Conservation (phyloP, 2,113 vertebrate genomes). For the Anhinga anhinga region DNA sequence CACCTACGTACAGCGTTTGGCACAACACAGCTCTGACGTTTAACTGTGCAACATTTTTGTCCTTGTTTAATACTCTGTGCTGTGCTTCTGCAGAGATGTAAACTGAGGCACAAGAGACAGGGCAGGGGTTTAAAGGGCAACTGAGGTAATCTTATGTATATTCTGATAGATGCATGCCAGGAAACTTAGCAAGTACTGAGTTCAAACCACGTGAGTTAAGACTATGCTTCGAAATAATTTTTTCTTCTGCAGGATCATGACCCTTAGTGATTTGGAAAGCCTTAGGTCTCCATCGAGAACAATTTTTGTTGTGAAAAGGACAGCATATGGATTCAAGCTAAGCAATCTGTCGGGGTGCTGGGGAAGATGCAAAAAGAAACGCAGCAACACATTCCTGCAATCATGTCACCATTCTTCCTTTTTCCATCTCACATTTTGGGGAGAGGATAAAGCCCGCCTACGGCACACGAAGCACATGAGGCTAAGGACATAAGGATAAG, state of each 20-base stretch:
- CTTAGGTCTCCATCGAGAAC: not conserved
- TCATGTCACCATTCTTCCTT: slow-evolving; percentile 4
- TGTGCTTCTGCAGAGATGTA: not conserved
- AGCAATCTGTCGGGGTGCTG: not conserved
- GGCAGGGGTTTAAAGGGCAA: not conserved
- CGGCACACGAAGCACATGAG: not conserved
- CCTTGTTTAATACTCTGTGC: not conserved
- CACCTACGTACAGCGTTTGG: not conserved
- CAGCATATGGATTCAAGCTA: slow-evolving; percentile 16
- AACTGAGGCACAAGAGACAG: not conserved
- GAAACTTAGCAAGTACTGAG: not conserved
- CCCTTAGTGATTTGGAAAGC: not conserved
- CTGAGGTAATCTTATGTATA: not conserved
- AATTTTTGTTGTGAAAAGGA: not conserved
- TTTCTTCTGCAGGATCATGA: not conserved
- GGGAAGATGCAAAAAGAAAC: slow-evolving; percentile 7
- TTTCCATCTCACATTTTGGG: slow-evolving; percentile 7
- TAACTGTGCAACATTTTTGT: not conserved
- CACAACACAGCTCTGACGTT: not conserved
- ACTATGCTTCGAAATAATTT: not conserved
- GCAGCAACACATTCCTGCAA: slow-evolving; percentile 28
- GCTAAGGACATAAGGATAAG: slow-evolving; percentile 2
- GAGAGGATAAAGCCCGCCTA: slow-evolving; percentile 35
- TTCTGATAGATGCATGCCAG: not conserved
- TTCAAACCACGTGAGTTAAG: not conserved